Percentiles rank a stretch among this genome's conserved stretches.
Conservation (phyloP, 2,113 vertebrate species). For the Perca schrenkii region DNA sequence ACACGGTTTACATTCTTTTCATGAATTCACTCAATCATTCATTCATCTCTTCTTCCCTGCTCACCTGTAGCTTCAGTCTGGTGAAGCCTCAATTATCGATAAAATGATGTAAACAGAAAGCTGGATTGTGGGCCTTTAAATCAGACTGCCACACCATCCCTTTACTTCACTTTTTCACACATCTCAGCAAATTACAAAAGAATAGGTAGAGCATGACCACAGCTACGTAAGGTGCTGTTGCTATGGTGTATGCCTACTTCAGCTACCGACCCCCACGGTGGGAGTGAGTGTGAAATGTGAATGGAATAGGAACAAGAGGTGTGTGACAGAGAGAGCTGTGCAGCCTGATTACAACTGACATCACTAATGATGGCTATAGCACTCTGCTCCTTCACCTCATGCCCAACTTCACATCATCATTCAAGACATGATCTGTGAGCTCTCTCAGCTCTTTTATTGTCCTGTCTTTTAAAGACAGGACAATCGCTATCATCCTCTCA, state of each 20-base stretch:
- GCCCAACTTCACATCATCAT: background rate
- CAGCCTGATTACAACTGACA: constrained; percentile 38
- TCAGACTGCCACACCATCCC: background rate
- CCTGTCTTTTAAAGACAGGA: constrained; percentile 5
- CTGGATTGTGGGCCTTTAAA: constrained; percentile 31
- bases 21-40: constrained; percentile 15
- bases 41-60: background rate
- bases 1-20: background rate
- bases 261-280: background rate
- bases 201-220: constrained; percentile 1
- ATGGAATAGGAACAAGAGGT: constrained; percentile 32
- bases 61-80: constrained; percentile 11
- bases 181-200: background rate
- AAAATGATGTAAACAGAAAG: constrained; percentile 14
- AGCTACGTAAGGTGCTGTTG: background rate
- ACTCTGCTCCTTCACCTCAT: constrained; percentile 9
- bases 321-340: constrained; percentile 30
- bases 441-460: background rate
- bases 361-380: constrained; percentile 17
- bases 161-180: background rate
- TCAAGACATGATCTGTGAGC: background rate
- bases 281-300: constrained; percentile 44
- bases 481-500: background rate
- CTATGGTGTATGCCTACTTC: constrained; percentile 5
- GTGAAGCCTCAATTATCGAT: background rate